A percentile compares a stretch with the other conserved stretches of the same genome.
phyloP scores from a whole-genome alignment of 37 sponge, comb jelly and placozoan genomes.

The Petrosia ficiformis region DNA sequence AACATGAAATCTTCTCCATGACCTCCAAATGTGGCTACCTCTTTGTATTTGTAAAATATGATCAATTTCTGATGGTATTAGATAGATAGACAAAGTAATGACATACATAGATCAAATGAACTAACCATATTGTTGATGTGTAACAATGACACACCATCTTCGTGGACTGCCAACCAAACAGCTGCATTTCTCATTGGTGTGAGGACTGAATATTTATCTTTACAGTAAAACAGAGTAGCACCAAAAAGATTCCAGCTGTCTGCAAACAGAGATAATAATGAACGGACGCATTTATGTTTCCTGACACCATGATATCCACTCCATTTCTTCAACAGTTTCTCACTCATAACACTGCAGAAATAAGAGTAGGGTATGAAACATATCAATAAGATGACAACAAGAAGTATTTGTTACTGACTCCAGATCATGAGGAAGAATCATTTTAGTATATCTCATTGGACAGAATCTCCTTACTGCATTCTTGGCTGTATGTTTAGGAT shows the following conservation, averaged over 20 bases:
- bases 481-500: neutral
- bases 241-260: slow-evolving; percentile 34
- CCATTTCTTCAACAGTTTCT: slow-evolving; percentile 38
- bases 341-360: slow-evolving; percentile 12
- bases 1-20: slow-evolving; percentile 44
- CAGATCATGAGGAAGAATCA: slow-evolving; percentile 40
- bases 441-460: slow-evolving; percentile 22
- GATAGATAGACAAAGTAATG: neutral
- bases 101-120: no score
- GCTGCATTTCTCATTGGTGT: neutral
- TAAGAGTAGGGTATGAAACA: no score
- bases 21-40: slow-evolving; percentile 47
- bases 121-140: neutral
- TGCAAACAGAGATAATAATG: slow-evolving; percentile 19
- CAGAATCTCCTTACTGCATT: slow-evolving; percentile 43
- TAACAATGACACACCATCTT: slow-evolving; percentile 37
- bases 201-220: slow-evolving; percentile 1
- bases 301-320: slow-evolving; percentile 9
- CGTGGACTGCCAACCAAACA: slow-evolving; percentile 43
- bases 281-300: slow-evolving; percentile 19
- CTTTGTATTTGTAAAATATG: slow-evolving; percentile 7
- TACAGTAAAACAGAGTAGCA: slow-evolving; percentile 34
- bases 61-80: neutral
- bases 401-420: neutral
- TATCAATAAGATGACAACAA: neutral